Conservation (phyloP, 2,113 vertebrate species). For the Thomomys bottae region DNA sequence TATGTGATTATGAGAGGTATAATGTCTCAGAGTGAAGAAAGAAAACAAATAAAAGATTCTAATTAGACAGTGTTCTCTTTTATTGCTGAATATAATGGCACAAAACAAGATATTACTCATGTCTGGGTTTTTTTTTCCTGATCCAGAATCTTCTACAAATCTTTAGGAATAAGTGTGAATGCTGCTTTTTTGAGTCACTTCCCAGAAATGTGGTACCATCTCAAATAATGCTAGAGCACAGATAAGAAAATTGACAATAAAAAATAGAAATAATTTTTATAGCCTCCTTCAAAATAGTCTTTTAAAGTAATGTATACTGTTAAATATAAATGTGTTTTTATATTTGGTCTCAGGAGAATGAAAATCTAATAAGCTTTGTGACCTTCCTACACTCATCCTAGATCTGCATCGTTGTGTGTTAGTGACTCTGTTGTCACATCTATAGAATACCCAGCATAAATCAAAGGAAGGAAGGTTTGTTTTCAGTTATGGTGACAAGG, state of each 20-base stretch:
- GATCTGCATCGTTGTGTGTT: background rate
- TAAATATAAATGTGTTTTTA: background rate
- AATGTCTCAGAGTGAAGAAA: constrained; percentile 35
- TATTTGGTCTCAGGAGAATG: background rate
- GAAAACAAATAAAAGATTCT: constrained; percentile 60
- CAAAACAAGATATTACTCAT: constrained; percentile 49
- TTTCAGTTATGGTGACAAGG: background rate
- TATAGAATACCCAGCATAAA: background rate
- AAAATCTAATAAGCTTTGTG: background rate
- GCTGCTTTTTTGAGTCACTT: constrained; percentile 36
- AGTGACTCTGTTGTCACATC: background rate
- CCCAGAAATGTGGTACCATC: constrained; percentile 46
- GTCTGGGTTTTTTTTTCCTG: background rate
- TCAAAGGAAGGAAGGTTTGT: background rate
- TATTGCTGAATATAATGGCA: constrained; percentile 51
- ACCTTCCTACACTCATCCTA: background rate
- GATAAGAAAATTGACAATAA: constrained; percentile 32
- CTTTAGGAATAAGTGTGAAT: constrained; percentile 46
- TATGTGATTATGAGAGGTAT: constrained; percentile 63
- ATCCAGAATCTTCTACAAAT: constrained; percentile 33
- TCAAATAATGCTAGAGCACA: constrained; percentile 17
- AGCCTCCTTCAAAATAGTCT: constrained; percentile 38
- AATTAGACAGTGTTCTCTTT: constrained; percentile 57
- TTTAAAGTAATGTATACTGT: constrained; percentile 5
- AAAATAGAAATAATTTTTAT: background rate